Percentiles rank a stretch among this genome's conserved stretches.
phyloP scores from a whole-genome alignment of 2,888 invertebrate species.

The Parasteatoda lunata region DNA sequence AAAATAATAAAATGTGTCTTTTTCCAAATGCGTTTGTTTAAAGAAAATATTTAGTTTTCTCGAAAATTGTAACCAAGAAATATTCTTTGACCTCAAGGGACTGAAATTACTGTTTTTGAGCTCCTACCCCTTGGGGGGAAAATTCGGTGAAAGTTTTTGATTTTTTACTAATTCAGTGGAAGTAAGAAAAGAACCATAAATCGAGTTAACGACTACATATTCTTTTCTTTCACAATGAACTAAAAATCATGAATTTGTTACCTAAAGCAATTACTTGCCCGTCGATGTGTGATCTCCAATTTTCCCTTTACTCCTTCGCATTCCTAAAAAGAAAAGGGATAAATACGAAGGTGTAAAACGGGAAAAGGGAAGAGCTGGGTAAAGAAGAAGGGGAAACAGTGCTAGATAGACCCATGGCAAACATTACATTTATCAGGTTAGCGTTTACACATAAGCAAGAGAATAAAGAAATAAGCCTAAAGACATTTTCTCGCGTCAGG shows the following conservation, averaged over 20 bases:
- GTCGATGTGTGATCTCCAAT: background rate
- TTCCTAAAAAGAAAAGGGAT: background rate
- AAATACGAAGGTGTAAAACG: conserved; percentile 8
- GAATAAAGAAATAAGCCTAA: conserved; percentile 24
- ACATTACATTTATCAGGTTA: conserved; percentile 59
- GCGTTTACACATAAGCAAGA: conserved; percentile 27
- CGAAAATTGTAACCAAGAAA: too few species aligned
- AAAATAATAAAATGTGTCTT: too few species aligned
- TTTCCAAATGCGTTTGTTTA: too few species aligned
- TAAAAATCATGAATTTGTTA: conserved; percentile 3
- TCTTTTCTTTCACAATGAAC: background rate
- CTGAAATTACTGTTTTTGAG: too few species aligned
- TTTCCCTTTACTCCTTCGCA: background rate
- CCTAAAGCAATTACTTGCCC: background rate
- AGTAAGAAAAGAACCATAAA: background rate
- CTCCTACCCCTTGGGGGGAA: too few species aligned
- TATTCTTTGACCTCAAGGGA: too few species aligned
- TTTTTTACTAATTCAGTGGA: too few species aligned
- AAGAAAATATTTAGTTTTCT: too few species aligned
- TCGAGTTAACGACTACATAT: background rate
- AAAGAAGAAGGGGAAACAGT: conserved; percentile 7
- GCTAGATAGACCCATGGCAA: conserved; percentile 33
- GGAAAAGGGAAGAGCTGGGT: background rate
- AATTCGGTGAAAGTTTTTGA: too few species aligned
- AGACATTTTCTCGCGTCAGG: conserved; percentile 32